Evolutionary conservation across 2,888 invertebrate species (phyloP), one percentile per base, ranked within the genome.

Genomic region (Conchocele bisecta): DNA sequence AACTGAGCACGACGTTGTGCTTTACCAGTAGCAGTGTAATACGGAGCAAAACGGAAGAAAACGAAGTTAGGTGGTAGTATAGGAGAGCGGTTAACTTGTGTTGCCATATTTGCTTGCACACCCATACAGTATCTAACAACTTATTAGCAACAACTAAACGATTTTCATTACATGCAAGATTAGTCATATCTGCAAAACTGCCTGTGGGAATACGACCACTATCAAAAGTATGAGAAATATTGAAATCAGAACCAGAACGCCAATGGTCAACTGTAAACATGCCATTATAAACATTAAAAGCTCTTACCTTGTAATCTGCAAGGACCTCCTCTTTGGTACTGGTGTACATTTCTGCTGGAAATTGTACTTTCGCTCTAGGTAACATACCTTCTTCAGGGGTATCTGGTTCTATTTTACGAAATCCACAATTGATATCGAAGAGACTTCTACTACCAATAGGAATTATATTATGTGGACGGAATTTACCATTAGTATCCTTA

Each of bases 81-180:
- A 7, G 63, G 63, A 15, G 7, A 44, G 13, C 63, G 33, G 37
- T 63, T 63, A 13, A 31, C 17, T 22, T 63, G 61, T 2, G 61
- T 61, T 4, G 61, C 61, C 61, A 61, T 61, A 24, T 61, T 61
- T 15, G 61, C 61, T 22, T 63, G 61, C 26, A 53, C 28, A 7
- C 61, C 31, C 41, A 63, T 42, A 42, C 53, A n/a, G 63, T 54
- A 28, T 53, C 53, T 35, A 63, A 20, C 13, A 63, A 22, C 11
- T 44, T 20, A 44, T 63, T 54, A 11, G 53, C 53, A 15, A 41
- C 13, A 2, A 22, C 20, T 24, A 51, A 20, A 11, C 11, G 20
- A 13, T 29, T 41, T 63, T 2, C 1, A 53, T 63, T 53, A 22
- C 53, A 51, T 31, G 53, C 1, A 2, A 42, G 2, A 5, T 28